Conservation (phyloP, 2,797 vertebrate genomes). For the Cephalopachus bancanus region DNA sequence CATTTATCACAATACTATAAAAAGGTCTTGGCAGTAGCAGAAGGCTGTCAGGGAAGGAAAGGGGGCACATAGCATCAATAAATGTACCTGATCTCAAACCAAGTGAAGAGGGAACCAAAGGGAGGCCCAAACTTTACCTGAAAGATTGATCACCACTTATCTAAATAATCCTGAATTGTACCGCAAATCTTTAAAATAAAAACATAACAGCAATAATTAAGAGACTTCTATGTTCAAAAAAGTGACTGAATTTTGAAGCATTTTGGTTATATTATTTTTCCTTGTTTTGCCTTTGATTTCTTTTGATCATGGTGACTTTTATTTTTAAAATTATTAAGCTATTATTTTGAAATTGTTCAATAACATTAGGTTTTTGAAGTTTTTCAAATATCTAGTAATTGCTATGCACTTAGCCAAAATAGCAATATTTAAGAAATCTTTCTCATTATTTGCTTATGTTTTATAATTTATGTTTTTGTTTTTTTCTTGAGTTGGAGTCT, state of each 20-base stretch:
- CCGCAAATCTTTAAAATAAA: no score
- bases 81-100: no score
- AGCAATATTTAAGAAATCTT: neutral
- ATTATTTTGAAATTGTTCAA: neutral
- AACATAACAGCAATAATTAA: neutral
- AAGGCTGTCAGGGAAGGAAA: no score
- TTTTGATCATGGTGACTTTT: neutral
- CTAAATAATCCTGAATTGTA: no score
- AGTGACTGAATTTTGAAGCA: neutral
- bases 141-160: no score
- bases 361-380: neutral
- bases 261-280: neutral
- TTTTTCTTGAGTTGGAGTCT: no score
- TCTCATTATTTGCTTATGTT: neutral
- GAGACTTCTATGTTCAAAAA: neutral
- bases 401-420: neutral
- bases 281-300: neutral
- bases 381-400: neutral
- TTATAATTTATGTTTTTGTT: neutral
- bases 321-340: neutral
- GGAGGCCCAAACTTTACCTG: no score
- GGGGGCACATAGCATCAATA: no score
- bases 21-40: no score
- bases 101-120: no score
- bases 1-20: no score